Percentiles rank a stretch among this genome's conserved stretches.
These are phyloP conservation scores for Leptinotarsa defecta DNA, from an alignment of 1,140 invertebrate species.

Conservation along the genomic window DNA sequence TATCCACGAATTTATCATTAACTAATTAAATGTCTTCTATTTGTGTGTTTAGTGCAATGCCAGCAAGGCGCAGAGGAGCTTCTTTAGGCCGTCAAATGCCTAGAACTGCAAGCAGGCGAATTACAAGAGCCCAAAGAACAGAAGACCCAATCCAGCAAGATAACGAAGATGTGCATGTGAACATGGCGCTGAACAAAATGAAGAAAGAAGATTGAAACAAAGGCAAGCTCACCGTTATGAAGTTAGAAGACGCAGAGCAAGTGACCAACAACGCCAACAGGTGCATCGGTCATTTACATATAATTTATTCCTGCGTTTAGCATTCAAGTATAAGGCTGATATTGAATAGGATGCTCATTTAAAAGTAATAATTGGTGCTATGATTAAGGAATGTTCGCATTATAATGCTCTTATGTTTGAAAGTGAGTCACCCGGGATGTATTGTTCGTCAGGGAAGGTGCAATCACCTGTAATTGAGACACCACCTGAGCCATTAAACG, in stretches of 20 bases:
- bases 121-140: too few species aligned
- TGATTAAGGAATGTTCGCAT: constrained; percentile 32
- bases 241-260: constrained; percentile 44
- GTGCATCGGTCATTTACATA: constrained; percentile 51
- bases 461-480: constrained; percentile 41
- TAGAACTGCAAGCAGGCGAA: too few species aligned
- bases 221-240: constrained; percentile 33
- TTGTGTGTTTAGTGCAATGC: too few species aligned
- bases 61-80: too few species aligned
- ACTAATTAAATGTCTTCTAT: too few species aligned
- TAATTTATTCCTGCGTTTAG: neutral
- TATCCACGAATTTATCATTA: too few species aligned
- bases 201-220: constrained; percentile 35
- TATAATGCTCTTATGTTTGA: neutral
- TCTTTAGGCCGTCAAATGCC: too few species aligned
- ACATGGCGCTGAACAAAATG: constrained; percentile 43
- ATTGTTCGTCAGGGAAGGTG: constrained; percentile 29
- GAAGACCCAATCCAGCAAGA: too few species aligned
- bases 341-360: constrained; percentile 51
- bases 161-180: constrained; percentile 36
- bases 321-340: too few species aligned
- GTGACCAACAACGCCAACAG: constrained; percentile 50
- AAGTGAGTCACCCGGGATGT: neutral
- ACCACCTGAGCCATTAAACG: constrained; percentile 43
- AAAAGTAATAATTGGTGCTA: constrained; percentile 51